Evolutionary conservation across 2,113 vertebrate species (phyloP).

Genomic region (Anguilla japonica): DNA sequence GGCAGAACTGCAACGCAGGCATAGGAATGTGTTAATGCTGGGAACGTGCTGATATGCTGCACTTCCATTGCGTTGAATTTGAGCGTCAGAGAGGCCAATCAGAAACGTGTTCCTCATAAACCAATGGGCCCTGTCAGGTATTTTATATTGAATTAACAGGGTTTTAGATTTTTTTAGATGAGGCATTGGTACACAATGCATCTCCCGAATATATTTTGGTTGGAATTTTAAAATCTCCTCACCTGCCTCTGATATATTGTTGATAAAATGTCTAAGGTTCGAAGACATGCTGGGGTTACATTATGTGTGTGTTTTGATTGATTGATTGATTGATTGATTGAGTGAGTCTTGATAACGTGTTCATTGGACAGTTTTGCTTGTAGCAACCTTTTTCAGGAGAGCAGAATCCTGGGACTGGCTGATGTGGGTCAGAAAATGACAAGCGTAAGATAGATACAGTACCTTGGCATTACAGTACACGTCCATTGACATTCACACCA

Average conservation of each 20-base stretch:
- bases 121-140: background rate
- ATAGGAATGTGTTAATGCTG: background rate
- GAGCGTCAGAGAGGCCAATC: background rate
- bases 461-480: no score
- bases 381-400: no score
- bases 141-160: background rate
- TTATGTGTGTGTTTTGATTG: no score
- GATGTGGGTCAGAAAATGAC: no score
- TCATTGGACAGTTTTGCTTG: no score
- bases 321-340: no score
- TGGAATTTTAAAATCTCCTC: background rate
- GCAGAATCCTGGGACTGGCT: no score
- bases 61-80: background rate
- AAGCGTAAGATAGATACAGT: no score
- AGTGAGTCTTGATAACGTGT: no score
- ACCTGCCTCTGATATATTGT: background rate
- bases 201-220: background rate
- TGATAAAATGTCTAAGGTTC: background rate
- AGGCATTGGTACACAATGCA: background rate
- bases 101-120: background rate
- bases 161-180: background rate
- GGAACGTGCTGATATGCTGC: no score
- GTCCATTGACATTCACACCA: no score
- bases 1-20: background rate
- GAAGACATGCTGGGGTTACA: background rate